phyloP scores from a whole-genome alignment of 2,113 vertebrate species.

The Merops nubicus region DNA sequence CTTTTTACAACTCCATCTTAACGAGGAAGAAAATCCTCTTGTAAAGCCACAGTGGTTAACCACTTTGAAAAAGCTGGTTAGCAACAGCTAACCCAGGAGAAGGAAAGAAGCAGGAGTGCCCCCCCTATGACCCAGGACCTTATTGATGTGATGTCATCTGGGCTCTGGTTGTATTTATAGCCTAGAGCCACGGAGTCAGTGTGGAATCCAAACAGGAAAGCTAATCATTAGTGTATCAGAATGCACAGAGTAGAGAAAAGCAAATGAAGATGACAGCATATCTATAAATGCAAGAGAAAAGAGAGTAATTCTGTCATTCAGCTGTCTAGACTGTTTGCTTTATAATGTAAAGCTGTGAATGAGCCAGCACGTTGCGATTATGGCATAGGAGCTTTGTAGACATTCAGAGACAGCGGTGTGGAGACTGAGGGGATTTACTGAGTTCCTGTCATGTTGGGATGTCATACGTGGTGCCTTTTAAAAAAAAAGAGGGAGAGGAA shows the following conservation, averaged over 20 bases:
- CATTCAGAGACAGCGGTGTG: slow-evolving; percentile 74
- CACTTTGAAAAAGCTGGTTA: background rate
- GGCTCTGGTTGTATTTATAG: slow-evolving; percentile 65
- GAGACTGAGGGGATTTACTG: slow-evolving; percentile 81
- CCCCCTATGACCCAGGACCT: background rate
- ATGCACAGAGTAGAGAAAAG: slow-evolving; percentile 70
- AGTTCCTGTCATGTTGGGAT: slow-evolving; percentile 75
- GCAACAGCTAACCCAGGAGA: background rate
- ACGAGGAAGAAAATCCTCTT: background rate
- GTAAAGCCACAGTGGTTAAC: background rate
- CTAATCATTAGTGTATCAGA: slow-evolving; percentile 74
- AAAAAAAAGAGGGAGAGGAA: slow-evolving; percentile 22
- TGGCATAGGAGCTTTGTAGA: slow-evolving; percentile 74
- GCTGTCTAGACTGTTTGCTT: slow-evolving; percentile 84
- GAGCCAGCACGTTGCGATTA: slow-evolving; percentile 69
- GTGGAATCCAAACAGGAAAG: slow-evolving; percentile 80
- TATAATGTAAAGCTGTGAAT: slow-evolving; percentile 76
- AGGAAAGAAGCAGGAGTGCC: background rate
- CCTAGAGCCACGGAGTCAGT: slow-evolving; percentile 63
- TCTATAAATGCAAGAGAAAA: slow-evolving; percentile 73
- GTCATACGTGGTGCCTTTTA: slow-evolving; percentile 64
- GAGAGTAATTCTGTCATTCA: slow-evolving; percentile 78
- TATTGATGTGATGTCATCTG: slow-evolving; percentile 39
- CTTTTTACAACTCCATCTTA: background rate
- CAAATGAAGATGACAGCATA: slow-evolving; percentile 73